A percentile compares a stretch with the other conserved stretches of the same genome.
Conservation (phyloP, 2,113 vertebrate species). For the Bombycilla garrulus region DNA sequence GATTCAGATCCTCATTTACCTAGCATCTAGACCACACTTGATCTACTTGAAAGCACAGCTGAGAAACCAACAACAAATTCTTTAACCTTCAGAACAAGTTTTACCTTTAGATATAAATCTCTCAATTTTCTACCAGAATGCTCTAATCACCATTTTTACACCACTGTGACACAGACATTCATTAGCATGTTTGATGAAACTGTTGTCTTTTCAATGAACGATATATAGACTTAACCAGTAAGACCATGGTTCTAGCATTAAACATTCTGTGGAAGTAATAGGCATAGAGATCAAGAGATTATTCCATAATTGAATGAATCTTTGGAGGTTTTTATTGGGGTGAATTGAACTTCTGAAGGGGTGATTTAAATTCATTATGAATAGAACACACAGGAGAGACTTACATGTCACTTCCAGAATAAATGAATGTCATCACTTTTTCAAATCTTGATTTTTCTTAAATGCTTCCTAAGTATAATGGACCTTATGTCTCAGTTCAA, state of each 20-base stretch:
- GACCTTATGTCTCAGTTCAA: neutral
- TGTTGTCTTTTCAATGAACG: neutral
- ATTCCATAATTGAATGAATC: neutral
- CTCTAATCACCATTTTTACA: neutral
- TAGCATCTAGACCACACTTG: neutral
- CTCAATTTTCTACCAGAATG: neutral
- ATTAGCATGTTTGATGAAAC: neutral
- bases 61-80: neutral
- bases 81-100: neutral
- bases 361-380: constrained; percentile 4
- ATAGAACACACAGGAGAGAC: neutral
- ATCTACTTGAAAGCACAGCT: neutral
- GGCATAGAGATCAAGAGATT: neutral
- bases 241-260: neutral
- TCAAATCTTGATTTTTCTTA: constrained; percentile 23
- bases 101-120: neutral
- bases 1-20: neutral
- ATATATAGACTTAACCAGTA: neutral
- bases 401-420: neutral
- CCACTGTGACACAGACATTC: neutral
- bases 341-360: neutral
- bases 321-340: rapidly evolving
- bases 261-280: neutral
- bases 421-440: neutral
- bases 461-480: neutral